These are phyloP conservation scores for Carassius auratus DNA, from an alignment of 2,113 vertebrate genomes.

Conservation along the genomic window DNA sequence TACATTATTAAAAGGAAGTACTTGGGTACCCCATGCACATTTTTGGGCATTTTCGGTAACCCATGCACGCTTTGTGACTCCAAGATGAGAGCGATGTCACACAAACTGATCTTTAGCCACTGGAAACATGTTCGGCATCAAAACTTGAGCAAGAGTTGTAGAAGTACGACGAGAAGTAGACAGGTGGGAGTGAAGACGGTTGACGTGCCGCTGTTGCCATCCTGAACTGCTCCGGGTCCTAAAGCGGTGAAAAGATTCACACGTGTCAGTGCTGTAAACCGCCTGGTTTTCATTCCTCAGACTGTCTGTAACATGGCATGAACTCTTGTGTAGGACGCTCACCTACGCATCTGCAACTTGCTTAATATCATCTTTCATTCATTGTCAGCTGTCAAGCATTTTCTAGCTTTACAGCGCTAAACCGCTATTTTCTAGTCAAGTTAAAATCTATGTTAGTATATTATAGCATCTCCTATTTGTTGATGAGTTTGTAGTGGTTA, in stretches of 20 bases:
- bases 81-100: slow-evolving; percentile 49
- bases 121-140: slow-evolving; percentile 73
- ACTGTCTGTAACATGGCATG: neutral
- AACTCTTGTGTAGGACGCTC: neutral
- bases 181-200: slow-evolving; percentile 73
- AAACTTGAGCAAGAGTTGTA: slow-evolving; percentile 83
- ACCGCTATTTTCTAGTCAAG: neutral
- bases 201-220: slow-evolving; percentile 82
- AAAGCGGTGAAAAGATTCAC: slow-evolving; percentile 37
- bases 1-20: slow-evolving; percentile 51
- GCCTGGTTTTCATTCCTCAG: neutral
- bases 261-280: slow-evolving; percentile 7
- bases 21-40: slow-evolving; percentile 63
- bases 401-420: neutral
- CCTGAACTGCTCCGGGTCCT: slow-evolving; percentile 91
- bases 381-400: neutral
- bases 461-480: slow-evolving; percentile 15
- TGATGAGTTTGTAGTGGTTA: slow-evolving; percentile 35
- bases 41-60: slow-evolving; percentile 58
- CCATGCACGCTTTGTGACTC: slow-evolving; percentile 68
- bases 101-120: slow-evolving; percentile 43
- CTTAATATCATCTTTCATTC: neutral
- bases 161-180: slow-evolving; percentile 79
- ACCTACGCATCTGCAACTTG: neutral
- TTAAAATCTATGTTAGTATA: slow-evolving; percentile 55